Evolutionary conservation across 2,113 vertebrate species (phyloP), one percentile per base, ranked within the genome.

Genomic region (Spilogale gracilis): DNA sequence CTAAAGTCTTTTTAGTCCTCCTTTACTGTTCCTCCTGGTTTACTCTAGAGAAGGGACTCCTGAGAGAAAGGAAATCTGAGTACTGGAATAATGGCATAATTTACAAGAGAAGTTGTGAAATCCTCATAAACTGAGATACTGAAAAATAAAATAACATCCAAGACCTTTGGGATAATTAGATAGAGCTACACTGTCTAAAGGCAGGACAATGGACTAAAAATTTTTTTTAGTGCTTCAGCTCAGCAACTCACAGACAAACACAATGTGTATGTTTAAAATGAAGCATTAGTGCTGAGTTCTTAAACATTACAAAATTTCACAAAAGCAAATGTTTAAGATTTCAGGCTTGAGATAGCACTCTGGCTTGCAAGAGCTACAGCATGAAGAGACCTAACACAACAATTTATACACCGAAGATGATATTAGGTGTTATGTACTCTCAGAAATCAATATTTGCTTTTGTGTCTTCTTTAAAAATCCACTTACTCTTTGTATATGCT

Each of bases 361-460:
- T 85, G 32, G 52, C 83, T 71, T 96, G 16, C 20, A 90, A 97
- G 21, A 93, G 16, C 56, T 93, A 43, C 2, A 65, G 32, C 76
- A 50, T 88, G 93, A 93, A 63, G 60, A 96, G 3, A 73, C 8
- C 63, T 88, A 95, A 81, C 30, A 82, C 92, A 95, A 88, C 4
- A 91, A 86, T 80, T 93, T 21, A 65, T 92, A 76, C 20, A 92
- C 83, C 79, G 78, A 83, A 81, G 20, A 45, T 38, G 52, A 88
- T 88, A 58, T 80, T 83, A 50, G 16, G 27, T 86, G 11, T 79
- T 52, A 63, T 23, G 1, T 71, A 65, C 32, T 82, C 85, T 92
- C 56, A 89, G 58, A 97, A 76, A 84, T 91, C 54, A 92, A 2
- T 89, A 94, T 79, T 93, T 76, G 7, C 21, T 80, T 89, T 89